A percentile compares a stretch with the other conserved stretches of the same genome.
phyloP scores from a whole-genome alignment of 2,113 vertebrate species.

The Mustelus asterias region DNA sequence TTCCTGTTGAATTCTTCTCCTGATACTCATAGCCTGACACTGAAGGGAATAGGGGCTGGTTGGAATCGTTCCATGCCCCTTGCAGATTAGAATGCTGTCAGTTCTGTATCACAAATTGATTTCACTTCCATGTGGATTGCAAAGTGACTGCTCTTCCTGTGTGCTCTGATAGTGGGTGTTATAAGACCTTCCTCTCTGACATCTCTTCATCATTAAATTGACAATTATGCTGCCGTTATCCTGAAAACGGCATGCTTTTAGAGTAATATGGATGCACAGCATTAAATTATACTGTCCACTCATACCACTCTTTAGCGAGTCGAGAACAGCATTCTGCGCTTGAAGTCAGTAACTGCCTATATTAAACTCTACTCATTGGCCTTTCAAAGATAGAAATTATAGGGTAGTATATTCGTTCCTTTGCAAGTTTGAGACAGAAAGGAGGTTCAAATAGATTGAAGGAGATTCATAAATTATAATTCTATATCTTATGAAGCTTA shows the following conservation, averaged over 20 bases:
- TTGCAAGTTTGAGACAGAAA: neutral
- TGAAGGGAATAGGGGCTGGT: neutral
- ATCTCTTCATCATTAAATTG: neutral
- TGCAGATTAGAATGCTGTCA: neutral
- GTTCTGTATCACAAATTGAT: neutral
- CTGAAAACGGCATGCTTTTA: neutral
- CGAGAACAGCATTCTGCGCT: neutral
- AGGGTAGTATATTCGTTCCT: neutral
- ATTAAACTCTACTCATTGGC: neutral
- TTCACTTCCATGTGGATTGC: neutral
- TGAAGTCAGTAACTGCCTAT: neutral
- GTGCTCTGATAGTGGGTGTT: neutral
- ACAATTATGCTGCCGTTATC: neutral
- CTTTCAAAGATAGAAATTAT: neutral
- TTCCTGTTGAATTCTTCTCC: neutral
- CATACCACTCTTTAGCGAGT: neutral
- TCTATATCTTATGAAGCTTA: neutral
- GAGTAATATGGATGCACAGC: neutral
- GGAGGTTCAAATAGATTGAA: neutral
- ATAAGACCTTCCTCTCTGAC: neutral
- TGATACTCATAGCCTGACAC: neutral
- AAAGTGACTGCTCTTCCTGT: neutral
- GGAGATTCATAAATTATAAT: neutral
- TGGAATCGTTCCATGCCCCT: neutral
- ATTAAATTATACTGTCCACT: neutral